Conservation (phyloP, 2,797 vertebrate species). For the Nannoperca australis region DNA sequence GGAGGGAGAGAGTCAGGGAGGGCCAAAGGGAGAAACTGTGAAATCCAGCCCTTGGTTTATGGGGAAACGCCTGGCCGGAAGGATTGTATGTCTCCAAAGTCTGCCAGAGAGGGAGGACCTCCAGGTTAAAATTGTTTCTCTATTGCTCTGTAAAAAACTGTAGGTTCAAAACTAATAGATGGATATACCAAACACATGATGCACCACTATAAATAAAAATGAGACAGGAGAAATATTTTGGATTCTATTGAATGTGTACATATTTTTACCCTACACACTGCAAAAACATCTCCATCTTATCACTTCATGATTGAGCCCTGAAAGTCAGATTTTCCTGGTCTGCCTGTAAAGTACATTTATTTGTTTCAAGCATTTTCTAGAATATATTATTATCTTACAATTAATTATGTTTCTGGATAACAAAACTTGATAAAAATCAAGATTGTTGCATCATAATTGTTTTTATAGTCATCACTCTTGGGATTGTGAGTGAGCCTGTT, state of each 20-base stretch:
- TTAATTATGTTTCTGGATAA: background rate
- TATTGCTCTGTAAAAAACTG: constrained; percentile 4
- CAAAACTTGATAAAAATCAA: background rate
- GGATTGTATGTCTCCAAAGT: constrained; percentile 34
- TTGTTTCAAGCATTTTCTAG: background rate
- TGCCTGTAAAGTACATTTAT: background rate
- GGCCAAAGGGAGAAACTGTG: constrained; percentile 25
- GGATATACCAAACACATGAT: background rate
- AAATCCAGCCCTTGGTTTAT: constrained; percentile 40
- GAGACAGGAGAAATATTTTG: background rate
- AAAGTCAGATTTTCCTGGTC: background rate
- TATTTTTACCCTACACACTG: background rate
- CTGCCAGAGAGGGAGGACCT: constrained; percentile 28
- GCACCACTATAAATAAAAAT: background rate
- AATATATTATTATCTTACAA: background rate
- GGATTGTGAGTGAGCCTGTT: background rate
- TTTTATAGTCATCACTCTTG: background rate
- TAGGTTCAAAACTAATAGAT: background rate
- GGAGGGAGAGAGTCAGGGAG: background rate
- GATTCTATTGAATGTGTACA: background rate
- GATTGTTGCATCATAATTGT: background rate
- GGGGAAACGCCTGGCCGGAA: constrained; percentile 43
- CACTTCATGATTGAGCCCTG: background rate
- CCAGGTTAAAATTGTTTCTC: constrained; percentile 12
- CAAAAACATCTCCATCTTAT: background rate